These are phyloP conservation scores for Steatornis caripensis DNA, from an alignment of 2,113 vertebrate species.

Conservation along the genomic window DNA sequence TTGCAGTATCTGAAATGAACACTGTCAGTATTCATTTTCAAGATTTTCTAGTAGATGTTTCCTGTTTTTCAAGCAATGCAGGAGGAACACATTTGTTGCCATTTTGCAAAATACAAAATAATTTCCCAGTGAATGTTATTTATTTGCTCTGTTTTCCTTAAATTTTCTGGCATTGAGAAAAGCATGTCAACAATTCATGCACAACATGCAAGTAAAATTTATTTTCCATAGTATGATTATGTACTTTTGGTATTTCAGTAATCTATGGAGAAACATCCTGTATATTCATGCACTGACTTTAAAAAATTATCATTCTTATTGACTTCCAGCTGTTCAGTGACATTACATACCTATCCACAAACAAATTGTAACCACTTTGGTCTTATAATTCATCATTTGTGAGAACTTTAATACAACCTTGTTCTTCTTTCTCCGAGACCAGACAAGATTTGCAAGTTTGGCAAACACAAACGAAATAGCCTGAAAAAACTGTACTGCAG, in stretches of 20 bases:
- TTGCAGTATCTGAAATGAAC: neutral
- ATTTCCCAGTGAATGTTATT: neutral
- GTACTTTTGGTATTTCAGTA: neutral
- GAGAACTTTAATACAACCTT: neutral
- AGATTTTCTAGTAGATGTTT: neutral
- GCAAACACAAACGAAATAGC: neutral
- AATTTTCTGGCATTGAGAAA: neutral
- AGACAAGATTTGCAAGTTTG: neutral
- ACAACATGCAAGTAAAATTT: neutral
- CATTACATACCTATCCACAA: neutral
- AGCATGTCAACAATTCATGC: neutral
- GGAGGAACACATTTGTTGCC: neutral
- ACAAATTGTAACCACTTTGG: neutral
- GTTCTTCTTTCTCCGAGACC: neutral
- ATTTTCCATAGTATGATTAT: neutral
- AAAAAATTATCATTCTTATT: constrained; percentile 2
- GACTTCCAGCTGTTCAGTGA: constrained; percentile 24
- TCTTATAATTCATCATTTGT: neutral
- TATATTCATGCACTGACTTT: neutral
- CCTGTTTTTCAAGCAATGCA: neutral
- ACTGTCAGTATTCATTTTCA: neutral
- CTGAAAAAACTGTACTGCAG: neutral
- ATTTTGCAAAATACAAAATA: neutral
- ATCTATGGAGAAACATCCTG: neutral
- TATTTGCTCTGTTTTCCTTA: neutral